Base-by-base conservation (phyloP, 2,888 invertebrate genomes). In the Lathronympha strigana region DNA sequence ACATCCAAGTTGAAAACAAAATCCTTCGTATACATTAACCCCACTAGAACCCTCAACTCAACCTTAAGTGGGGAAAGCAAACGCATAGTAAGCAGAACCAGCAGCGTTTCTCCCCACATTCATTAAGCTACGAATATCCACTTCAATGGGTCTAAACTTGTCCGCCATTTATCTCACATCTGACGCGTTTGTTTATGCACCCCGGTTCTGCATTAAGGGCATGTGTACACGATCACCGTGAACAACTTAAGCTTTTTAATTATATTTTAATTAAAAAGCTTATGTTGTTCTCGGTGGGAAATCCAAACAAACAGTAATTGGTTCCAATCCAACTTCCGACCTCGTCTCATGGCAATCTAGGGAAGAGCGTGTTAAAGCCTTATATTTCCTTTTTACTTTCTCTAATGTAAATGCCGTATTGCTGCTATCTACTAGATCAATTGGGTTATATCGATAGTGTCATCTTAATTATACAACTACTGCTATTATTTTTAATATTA, bases 101-200 rank as follows among this genome's bases (percentile, higher is more conserved):
- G 53, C 28, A 31, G 4, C 36, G 36, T 49, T 49, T 49, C 50
- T 54, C 50, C 33, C 28, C 33, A 53, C 53, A 61, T 31, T 66
- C 21, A 61, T 61, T 61, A 66, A 25, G 47, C 36, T 40, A 38
- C 40, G 13, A 54, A 63, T 43, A 64, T 63, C 47, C 66, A 61
- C 47, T 54, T 3, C 53, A 61, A 66, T 60, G 53, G 64, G 53
- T 64, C 51, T 53, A 53, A 64, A 38, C 60, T 43, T 53, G 60
- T 64, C 60, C 36, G 28, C 45, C 62, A 47, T 64, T 63, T 58
- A 60, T 64, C 58, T 64, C 11, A 8, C 55, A 57, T 50, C 51
- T 53, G 58, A 60, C 58, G 45, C 51, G 45, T 58, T 58, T 45
- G 58, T 58, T 49, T 57, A 58, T 40, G 49, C 38, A 63, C 40